These are phyloP conservation scores for Synanceia verrucosa DNA, from an alignment of 2,797 vertebrate species.

Conservation along the genomic window DNA sequence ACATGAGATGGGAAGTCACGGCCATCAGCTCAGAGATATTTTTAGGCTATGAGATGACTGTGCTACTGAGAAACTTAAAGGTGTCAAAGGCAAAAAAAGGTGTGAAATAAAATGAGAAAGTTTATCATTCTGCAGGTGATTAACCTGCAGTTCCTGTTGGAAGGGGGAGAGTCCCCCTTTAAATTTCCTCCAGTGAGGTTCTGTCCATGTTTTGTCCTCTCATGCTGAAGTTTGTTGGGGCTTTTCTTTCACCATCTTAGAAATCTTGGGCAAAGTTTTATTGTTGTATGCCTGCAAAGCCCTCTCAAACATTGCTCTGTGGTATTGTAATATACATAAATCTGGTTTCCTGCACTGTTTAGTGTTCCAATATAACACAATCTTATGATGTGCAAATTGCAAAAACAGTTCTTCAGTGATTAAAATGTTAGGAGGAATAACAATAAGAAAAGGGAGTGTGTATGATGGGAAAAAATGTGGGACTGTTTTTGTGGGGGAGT, in stretches of 20 bases:
- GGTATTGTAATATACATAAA: neutral
- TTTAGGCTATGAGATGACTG: neutral
- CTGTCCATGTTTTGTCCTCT: neutral
- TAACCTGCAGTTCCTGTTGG: neutral
- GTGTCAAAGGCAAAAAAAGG: neutral
- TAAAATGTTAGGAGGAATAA: conserved; percentile 23
- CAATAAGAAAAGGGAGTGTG: conserved; percentile 17
- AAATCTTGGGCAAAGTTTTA: neutral
- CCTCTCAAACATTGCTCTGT: neutral
- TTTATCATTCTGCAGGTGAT: neutral
- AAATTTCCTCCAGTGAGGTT: neutral
- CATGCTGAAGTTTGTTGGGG: neutral
- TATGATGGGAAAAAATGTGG: conserved; percentile 40
- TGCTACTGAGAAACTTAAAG: neutral
- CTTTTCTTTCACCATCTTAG: neutral
- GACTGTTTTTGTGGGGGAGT: conserved; percentile 49
- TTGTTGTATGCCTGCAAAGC: neutral
- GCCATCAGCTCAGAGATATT: neutral
- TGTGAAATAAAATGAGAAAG: neutral
- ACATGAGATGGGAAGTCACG: conserved; percentile 25
- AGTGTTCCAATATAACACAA: neutral
- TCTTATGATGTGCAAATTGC: neutral
- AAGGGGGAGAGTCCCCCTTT: neutral
- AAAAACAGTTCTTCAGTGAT: neutral
- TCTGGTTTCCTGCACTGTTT: neutral